phyloP scores from a whole-genome alignment of 2,113 vertebrate genomes.

The Leuciscus idus region DNA sequence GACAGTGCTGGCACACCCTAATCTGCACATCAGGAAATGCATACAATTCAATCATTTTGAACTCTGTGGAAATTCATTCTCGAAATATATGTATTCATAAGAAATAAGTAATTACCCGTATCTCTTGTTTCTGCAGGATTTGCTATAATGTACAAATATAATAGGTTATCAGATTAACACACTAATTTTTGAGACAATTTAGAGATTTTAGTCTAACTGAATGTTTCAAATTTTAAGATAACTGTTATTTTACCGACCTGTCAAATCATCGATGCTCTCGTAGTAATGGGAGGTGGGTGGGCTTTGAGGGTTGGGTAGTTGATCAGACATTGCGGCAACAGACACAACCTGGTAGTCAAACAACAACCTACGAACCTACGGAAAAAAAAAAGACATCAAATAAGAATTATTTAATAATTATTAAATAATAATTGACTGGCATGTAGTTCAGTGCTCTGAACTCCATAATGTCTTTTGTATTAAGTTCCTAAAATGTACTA shows the following conservation, averaged over 20 bases:
- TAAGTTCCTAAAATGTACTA: slow-evolving; percentile 59
- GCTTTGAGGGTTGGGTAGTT: slow-evolving; percentile 43
- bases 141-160: slow-evolving; percentile 53
- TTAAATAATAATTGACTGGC: background rate
- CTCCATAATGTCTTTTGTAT: background rate
- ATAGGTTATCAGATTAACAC: background rate
- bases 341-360: background rate
- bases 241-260: background rate
- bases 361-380: slow-evolving; percentile 50
- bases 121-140: background rate
- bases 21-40: slow-evolving; percentile 38
- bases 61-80: background rate
- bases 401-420: background rate
- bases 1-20: slow-evolving; percentile 71
- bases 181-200: background rate
- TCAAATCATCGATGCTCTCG: slow-evolving; percentile 44
- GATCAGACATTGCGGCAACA: background rate
- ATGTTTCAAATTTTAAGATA: too few relatives aligned
- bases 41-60: background rate
- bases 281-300: background rate
- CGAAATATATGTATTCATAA: background rate
- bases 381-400: background rate
- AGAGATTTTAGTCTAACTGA: background rate
- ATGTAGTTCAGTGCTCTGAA: background rate
- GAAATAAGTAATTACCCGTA: slow-evolving; percentile 44